Evolutionary conservation across 2,113 vertebrate genomes (phyloP).

Genomic region (Anhinga rufa): DNA sequence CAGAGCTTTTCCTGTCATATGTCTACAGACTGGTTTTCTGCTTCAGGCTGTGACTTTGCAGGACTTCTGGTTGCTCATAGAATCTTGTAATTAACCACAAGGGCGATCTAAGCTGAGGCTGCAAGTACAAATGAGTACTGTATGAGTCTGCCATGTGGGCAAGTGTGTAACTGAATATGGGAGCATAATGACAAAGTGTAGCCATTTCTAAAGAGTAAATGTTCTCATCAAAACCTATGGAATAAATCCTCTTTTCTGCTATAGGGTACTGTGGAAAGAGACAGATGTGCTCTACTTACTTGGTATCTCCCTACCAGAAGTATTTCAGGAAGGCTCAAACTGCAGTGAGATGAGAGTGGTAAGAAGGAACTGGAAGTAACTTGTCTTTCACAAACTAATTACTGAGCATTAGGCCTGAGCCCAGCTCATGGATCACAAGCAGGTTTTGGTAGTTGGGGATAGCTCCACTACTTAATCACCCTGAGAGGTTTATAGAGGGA

Average conservation of each 20-base stretch:
- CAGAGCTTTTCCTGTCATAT: not conserved
- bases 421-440: not conserved
- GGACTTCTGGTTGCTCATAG: not conserved
- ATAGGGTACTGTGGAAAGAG: not conserved
- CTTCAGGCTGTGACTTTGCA: not conserved
- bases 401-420: not conserved
- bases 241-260: not conserved
- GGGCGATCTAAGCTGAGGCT: not conserved
- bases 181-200: not conserved
- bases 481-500: not conserved
- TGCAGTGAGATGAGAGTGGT: not conserved
- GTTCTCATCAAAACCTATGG: not conserved
- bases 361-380: not conserved
- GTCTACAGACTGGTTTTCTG: not conserved
- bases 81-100: not conserved
- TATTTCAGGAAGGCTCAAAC: not conserved
- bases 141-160: not conserved
- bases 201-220: not conserved
- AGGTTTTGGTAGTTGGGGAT: not conserved
- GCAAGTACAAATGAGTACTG: not conserved
- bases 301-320: not conserved
- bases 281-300: not conserved
- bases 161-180: not conserved
- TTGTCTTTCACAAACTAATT: not conserved
- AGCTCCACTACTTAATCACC: not conserved